These are phyloP conservation scores for Myotis findleyi DNA, from an alignment of 2,797 vertebrate species.

Conservation along the genomic window DNA sequence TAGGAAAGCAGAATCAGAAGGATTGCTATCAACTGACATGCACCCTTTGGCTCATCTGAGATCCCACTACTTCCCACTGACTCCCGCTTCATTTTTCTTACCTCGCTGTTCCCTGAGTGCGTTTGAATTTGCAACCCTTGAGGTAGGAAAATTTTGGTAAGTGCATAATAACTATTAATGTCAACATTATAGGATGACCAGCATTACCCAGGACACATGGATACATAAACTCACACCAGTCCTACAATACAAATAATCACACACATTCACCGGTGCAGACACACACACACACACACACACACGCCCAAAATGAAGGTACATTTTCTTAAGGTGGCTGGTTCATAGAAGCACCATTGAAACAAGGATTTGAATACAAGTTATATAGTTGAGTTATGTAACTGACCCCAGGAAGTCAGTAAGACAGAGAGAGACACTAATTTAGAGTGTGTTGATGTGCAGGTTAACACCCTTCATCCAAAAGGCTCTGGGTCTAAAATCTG, in stretches of 20 bases:
- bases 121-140: neutral
- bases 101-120: neutral
- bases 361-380: neutral
- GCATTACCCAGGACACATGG: neutral
- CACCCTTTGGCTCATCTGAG: neutral
- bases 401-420: neutral
- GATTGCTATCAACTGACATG: neutral
- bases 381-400: neutral
- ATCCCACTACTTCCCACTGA: neutral
- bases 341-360: neutral
- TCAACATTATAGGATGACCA: neutral
- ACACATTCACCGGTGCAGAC: accelerated
- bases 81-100: neutral
- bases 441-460: neutral
- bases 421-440: neutral
- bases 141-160: neutral
- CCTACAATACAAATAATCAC: neutral
- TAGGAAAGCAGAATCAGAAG: neutral
- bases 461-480: neutral
- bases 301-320: neutral
- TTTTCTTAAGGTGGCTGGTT: neutral
- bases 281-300: neutral
- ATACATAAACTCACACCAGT: neutral
- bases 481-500: neutral
- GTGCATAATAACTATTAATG: neutral